Evolutionary conservation across 2,888 invertebrate genomes (phyloP), one percentile per base, ranked within the genome.

Genomic region (Euphydryas editha): DNA sequence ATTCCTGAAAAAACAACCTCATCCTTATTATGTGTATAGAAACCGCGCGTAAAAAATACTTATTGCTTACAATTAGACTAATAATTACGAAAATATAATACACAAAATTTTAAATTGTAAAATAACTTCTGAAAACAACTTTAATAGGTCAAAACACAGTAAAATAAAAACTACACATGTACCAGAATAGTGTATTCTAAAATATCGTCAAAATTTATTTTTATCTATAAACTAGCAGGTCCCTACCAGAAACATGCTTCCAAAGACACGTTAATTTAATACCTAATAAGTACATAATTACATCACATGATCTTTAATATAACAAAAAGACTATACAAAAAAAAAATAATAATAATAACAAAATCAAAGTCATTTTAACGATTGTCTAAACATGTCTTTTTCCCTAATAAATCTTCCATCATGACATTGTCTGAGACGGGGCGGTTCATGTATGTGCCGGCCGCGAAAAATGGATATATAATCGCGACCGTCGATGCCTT

Each of bases 401-500:
- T 91, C 91, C 68, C 90, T 85, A 73, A 92, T 91, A 76, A 80
- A 92, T 83, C 91, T 84, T 65, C 92, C 92, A 15, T 91, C 92
- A 42, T 91, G 86, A 72, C 91, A 92, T 65, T 88, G 89, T 54
- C 91, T 78, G 46, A 91, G 81, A 63, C 90, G 86, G 2, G 92
- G 92, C 7, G 91, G 90, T 6, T 84, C 78, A 71, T 92, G 92
- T 73, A 92, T 92, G 30, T 92, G 92, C 68, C 80, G 81, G 4
- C 92, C 92, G 56, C 92, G 80, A 66, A 92, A 92, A 75, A 92
- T 92, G 7, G 92, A 92, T 58, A 92, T 92, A 70, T 92, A 92
- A 69, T 92, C 92, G 69, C 83, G 81, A 42, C 92, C 91, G 39
- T 92, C 90, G 0, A 76, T 2, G 2, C 91, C 92, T 76, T 85